phyloP scores from a whole-genome alignment of 2,888 invertebrate species.

The Ptychoptera contaminata region DNA sequence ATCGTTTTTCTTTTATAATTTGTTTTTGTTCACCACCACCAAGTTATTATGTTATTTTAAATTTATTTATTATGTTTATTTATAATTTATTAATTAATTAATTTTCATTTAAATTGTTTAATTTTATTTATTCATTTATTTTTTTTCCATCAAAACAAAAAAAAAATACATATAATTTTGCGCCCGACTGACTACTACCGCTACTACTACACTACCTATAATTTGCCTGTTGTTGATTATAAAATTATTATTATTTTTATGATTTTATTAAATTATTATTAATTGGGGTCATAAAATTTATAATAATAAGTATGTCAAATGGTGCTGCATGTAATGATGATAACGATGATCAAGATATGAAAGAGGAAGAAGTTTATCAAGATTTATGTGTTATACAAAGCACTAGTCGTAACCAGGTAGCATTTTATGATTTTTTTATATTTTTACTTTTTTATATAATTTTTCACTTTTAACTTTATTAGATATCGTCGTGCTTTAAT shows the following conservation, averaged over 20 bases:
- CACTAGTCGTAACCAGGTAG: slow-evolving; percentile 35
- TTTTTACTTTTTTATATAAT: slow-evolving; percentile 2
- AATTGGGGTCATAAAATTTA: slow-evolving; percentile 9
- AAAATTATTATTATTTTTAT: no score
- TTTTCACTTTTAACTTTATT: no score
- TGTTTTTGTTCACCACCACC: no score
- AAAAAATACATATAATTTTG: no score
- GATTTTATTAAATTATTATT: not conserved
- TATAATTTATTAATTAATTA: no score
- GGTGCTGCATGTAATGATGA: slow-evolving; percentile 31
- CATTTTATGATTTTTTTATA: slow-evolving; percentile 10
- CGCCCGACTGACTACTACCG: no score
- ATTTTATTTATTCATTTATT: no score
- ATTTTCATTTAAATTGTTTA: no score
- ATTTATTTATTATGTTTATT: not conserved
- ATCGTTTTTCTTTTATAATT: not conserved
- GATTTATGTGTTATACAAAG: slow-evolving; percentile 69
- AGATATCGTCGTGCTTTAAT: slow-evolving; percentile 1
- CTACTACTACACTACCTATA: no score
- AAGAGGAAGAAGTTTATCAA: slow-evolving; percentile 88
- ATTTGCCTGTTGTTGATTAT: no score
- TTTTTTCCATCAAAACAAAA: no score
- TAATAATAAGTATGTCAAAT: slow-evolving; percentile 37
- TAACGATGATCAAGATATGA: slow-evolving; percentile 32
- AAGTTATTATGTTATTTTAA: not conserved